Base-by-base conservation (phyloP, 2,888 invertebrate species). In the Ectemnius cavifrons region DNA sequence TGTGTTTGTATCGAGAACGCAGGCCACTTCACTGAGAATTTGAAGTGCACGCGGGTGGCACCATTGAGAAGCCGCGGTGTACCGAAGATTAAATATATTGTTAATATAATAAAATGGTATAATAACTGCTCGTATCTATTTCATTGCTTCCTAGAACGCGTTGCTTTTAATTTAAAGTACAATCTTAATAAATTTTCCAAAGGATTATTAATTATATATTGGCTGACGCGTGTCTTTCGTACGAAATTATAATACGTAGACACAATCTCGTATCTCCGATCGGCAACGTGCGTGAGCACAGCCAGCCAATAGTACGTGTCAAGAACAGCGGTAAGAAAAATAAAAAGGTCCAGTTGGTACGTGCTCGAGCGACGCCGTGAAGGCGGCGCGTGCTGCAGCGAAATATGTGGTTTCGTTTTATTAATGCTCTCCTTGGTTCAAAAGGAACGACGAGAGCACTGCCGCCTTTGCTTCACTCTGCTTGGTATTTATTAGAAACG, bases 51-150 rank as follows among this genome's bases (percentile, higher is more conserved):
- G 70, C 45, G 63, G 65, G 46, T 46, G 62, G 64, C 46, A 45
- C n/a, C 37, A 37, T 11, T 11, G 37, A 4, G 11, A n/a, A n/a
- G 37, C 37, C 37, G 37, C 37, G 62, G 69, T 75, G 68, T 75
- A 75, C 67, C 59, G 71, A 74, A 82, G 75, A 76, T 86, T 85
- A 84, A 83, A 79, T 86, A 86, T 86, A 85, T 85, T 85, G 80
- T 84, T 84, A 83, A 84, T 84, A 84, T 85, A 85, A 84, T 67
- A 63, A 49, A 56, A 70, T 57, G 20, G 63, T 63, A 64, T 45
- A 63, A 65, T 37, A 73, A 37, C 46, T 62, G 61, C 61, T 46
- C 5, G 16, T n/a, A 0, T 52, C 16, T 0, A 1, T 37, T 52
- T n/a, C 1, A 52, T 52, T 52, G 16, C 47, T 47, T 14, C 47